Evolutionary conservation across 2,888 invertebrate genomes (phyloP).

Genomic region (Leucophenga montana): DNA sequence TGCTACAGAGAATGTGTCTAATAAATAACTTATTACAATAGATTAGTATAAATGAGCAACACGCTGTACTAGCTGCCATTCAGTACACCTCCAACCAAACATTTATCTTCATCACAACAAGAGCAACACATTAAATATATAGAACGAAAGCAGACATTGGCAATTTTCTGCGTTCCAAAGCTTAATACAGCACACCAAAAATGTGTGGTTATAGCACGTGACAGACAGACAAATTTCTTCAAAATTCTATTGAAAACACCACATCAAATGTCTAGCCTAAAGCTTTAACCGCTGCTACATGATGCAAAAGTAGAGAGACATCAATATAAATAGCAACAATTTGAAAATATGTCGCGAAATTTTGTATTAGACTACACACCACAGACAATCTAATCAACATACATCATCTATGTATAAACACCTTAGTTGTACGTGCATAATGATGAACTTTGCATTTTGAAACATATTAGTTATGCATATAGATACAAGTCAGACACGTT

Average conservation of each 20-base stretch:
- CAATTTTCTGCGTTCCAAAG: too few species aligned
- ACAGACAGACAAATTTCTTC: background rate
- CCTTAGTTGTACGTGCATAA: too few species aligned
- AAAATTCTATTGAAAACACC: constrained; percentile 22
- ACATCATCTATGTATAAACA: background rate
- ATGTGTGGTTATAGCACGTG: constrained; percentile 13
- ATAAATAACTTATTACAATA: background rate
- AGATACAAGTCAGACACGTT: too few species aligned
- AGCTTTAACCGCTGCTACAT: constrained; percentile 17
- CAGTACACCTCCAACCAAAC: too few species aligned
- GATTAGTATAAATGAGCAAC: background rate
- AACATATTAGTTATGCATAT: too few species aligned
- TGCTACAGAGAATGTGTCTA: background rate
- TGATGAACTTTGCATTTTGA: too few species aligned
- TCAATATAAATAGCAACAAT: constrained; percentile 62
- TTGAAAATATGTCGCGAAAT: constrained; percentile 61
- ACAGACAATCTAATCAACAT: constrained; percentile 10
- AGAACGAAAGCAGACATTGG: too few species aligned
- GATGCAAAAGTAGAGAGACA: constrained; percentile 10
- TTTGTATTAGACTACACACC: constrained; percentile 27
- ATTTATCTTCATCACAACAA: too few species aligned
- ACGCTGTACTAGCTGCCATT: background rate
- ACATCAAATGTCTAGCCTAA: constrained; percentile 29
- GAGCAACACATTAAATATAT: too few species aligned
- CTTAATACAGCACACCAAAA: background rate